Percentiles rank a stretch among this genome's conserved stretches.
phyloP scores from a whole-genome alignment of 2,113 vertebrate genomes.

The Argyrosomus japonicus region DNA sequence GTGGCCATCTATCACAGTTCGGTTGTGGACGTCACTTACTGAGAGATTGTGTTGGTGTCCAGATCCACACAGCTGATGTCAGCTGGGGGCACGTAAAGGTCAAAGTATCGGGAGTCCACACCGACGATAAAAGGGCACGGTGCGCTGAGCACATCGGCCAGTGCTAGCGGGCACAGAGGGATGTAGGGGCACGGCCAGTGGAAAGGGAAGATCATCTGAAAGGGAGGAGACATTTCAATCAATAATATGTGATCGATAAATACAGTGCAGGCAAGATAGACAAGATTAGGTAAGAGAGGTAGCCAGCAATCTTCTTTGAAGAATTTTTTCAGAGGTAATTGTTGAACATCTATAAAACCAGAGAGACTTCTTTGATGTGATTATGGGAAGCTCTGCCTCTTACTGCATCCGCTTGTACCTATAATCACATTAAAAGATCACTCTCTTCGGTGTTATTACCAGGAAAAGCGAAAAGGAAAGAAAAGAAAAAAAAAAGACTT shows the following conservation, averaged over 20 bases:
- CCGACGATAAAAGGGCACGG: conserved; percentile 98
- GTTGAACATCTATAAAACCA: neutral
- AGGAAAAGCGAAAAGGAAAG: neutral
- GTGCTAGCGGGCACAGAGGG: conserved; percentile 95
- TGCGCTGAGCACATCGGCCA: conserved; percentile 96
- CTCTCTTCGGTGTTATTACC: neutral
- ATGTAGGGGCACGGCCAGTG: conserved; percentile 99
- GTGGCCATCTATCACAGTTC: conserved; percentile 24
- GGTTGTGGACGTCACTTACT: conserved; percentile 87
- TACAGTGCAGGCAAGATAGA: too few relatives aligned
- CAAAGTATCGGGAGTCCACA: conserved; percentile 98
- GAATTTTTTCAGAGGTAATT: neutral
- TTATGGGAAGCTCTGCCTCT: conserved; percentile 21
- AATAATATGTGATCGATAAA: too few relatives aligned
- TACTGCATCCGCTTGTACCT: conserved; percentile 10
- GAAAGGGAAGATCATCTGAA: conserved; percentile 99
- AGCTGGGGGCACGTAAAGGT: conserved; percentile 95
- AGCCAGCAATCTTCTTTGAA: neutral
- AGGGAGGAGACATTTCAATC: conserved; percentile 37
- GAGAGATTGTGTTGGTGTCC: conserved; percentile 99
- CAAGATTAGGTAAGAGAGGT: too few relatives aligned
- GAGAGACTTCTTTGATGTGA: conserved; percentile 20
- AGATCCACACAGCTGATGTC: conserved; percentile 98
- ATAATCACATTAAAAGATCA: conserved; percentile 30
- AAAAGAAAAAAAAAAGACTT: conserved; percentile 74